Base-by-base conservation (phyloP, 2,888 invertebrate genomes). In the Pelosia muscerda region DNA sequence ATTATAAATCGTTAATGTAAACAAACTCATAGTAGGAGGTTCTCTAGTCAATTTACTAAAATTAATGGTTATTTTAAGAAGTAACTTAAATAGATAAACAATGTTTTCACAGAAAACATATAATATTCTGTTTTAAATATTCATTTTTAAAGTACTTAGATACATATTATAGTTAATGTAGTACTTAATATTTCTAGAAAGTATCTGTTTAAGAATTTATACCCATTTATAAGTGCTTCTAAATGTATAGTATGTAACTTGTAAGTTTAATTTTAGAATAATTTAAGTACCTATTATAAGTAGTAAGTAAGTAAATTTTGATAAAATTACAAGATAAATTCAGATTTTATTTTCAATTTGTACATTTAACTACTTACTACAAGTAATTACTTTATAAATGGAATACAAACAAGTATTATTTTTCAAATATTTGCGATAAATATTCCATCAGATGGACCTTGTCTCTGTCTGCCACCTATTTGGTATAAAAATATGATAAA, bases 241-340 rank as follows among this genome's bases (percentile, higher is more conserved):
- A 69, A 73, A 58, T 63, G 67, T n/a, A n/a, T n/a, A n/a, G 42
- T 57, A 63, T 59, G 68, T 69, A 31, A 73, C 65, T 61, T 61
- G 63, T 13, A 22, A 22, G 3, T 2, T 2, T 10, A 11, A 23
- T 11, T 22, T 54, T 13, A 13, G 4, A 4, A 2, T 42, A 42
- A 6, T 19, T 19, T 6, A 42, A 42, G 6, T 42, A 5, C 19
- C 38, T 38, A 38, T n/a, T n/a, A n/a, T n/a, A n/a, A n/a, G n/a
- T n/a, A n/a, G n/a, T 15, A 38, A 5, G 3, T 38, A 15, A 13
- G 38, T 38, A 2, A 3, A 15, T 15, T 38, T 38, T 3, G 15
- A 38, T 13, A 0, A 13, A 13, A 13, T 38, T 4, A 15, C 38
- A 15, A 38, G 4, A 38, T 38, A 13, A 34, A 34, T 34, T 34